Percentiles rank a stretch among this genome's conserved stretches.
Evolutionary conservation across 2,888 invertebrate genomes (phyloP).

Genomic region (Galeruca laticollis): DNA sequence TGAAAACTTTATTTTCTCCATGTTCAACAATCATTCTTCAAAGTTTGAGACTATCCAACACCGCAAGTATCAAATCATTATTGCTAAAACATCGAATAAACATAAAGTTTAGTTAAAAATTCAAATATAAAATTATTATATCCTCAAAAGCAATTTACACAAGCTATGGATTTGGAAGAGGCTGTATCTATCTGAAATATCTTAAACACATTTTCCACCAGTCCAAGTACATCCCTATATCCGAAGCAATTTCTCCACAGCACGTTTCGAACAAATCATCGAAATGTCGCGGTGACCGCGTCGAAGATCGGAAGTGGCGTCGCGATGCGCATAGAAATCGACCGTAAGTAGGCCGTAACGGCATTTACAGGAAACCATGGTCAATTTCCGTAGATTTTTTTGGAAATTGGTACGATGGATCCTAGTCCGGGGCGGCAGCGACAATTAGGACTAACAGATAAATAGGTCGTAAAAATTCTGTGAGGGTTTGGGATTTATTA

Average conservation of each 20-base stretch:
- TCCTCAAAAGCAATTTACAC: neutral
- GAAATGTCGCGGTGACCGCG: constrained; percentile 62
- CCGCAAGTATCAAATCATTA: no score
- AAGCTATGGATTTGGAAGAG: neutral
- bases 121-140: neutral
- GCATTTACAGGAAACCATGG: constrained; percentile 60
- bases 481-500: constrained; percentile 36
- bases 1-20: no score
- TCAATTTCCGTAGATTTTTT: constrained; percentile 64
- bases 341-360: constrained; percentile 65
- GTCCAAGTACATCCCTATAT: neutral
- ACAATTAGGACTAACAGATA: constrained; percentile 50
- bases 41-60: no score
- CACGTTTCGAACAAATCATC: constrained; percentile 66
- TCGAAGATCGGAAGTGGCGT: constrained; percentile 61
- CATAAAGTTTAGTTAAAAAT: neutral
- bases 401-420: constrained; percentile 58
- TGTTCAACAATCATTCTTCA: no score
- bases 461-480: constrained; percentile 47
- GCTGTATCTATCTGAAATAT: neutral
- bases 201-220: constrained; percentile 4
- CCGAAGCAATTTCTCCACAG: constrained; percentile 28
- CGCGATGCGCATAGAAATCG: constrained; percentile 66
- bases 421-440: constrained; percentile 41
- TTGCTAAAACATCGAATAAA: neutral